Evolutionary conservation across 1,140 invertebrate genomes (phyloP).

Genomic region (Spodoptera litura): DNA sequence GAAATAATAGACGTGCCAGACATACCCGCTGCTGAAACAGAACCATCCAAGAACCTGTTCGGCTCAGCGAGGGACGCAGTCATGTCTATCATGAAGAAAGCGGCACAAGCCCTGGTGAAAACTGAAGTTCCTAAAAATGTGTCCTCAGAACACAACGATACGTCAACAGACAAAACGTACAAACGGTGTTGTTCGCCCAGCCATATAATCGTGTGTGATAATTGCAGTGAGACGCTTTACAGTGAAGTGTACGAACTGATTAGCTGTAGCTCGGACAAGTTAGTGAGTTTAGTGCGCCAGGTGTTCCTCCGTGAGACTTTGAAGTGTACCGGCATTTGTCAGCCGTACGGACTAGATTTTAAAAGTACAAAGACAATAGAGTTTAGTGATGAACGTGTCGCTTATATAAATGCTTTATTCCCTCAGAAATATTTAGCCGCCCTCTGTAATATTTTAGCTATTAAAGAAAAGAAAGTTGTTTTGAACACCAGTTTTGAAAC

Average conservation of each 20-base stretch:
- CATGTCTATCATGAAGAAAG: conserved; percentile 95
- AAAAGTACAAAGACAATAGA: conserved; percentile 84
- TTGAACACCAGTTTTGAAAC: conserved; percentile 87
- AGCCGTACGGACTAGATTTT: conserved; percentile 87
- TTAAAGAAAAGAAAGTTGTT: conserved; percentile 89
- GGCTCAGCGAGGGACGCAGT: conserved; percentile 94
- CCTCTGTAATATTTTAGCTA: conserved; percentile 91
- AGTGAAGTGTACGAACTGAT: conserved; percentile 89
- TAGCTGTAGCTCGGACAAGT: conserved; percentile 87
- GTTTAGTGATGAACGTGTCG: conserved; percentile 79
- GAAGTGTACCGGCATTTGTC: conserved; percentile 86
- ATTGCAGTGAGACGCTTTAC: conserved; percentile 89
- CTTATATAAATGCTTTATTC: conserved; percentile 88
- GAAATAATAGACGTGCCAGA: conserved; percentile 86
- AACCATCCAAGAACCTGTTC: conserved; percentile 90
- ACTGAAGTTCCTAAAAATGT: conserved; percentile 87
- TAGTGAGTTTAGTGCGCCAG: conserved; percentile 86
- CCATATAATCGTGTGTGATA: conserved; percentile 90
- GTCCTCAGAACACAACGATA: conserved; percentile 80
- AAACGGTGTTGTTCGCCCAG: conserved; percentile 88
- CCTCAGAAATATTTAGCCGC: conserved; percentile 90
- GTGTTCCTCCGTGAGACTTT: conserved; percentile 87
- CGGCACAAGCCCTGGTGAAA: conserved; percentile 92
- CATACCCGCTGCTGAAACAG: conserved; percentile 75
- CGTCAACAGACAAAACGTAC: conserved; percentile 79